Evolutionary conservation across 1,140 invertebrate species (phyloP).

Genomic region (Gryon sp.): DNA sequence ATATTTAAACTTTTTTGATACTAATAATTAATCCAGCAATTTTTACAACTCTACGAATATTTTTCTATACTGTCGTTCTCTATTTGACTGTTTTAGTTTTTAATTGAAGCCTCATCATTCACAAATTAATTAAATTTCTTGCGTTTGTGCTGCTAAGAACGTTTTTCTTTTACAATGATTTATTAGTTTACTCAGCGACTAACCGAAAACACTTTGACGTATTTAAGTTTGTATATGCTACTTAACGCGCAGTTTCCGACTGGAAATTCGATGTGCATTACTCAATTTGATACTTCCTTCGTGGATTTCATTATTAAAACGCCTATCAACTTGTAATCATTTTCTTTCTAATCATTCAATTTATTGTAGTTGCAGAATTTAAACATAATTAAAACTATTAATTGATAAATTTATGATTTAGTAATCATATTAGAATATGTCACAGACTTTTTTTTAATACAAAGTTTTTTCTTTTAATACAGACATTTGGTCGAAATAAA

Average conservation of each 20-base stretch:
- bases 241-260: neutral
- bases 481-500: slow-evolving; percentile 34
- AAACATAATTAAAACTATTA: too few relatives aligned
- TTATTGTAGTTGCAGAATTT: too few relatives aligned
- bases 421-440: too few relatives aligned
- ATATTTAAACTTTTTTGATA: too few relatives aligned
- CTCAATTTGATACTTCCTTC: slow-evolving; percentile 22
- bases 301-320: slow-evolving; percentile 9
- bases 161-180: too few relatives aligned
- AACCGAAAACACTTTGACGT: slow-evolving; percentile 8
- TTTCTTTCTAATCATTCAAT: too few relatives aligned
- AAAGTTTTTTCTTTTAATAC: slow-evolving; percentile 15
- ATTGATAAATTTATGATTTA: neutral
- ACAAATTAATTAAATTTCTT: slow-evolving; percentile 2
- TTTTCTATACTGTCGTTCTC: too few relatives aligned
- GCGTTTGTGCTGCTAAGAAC: neutral
- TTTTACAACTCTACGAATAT: too few relatives aligned
- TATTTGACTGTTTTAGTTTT: too few relatives aligned
- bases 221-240: slow-evolving; percentile 28
- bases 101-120: slow-evolving; percentile 8
- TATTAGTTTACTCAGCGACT: slow-evolving; percentile 7
- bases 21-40: too few relatives aligned
- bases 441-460: too few relatives aligned
- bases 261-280: slow-evolving; percentile 1
- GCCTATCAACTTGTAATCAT: too few relatives aligned